Conservation (phyloP, 2,888 invertebrate species). For the Creontiades dilutus region DNA sequence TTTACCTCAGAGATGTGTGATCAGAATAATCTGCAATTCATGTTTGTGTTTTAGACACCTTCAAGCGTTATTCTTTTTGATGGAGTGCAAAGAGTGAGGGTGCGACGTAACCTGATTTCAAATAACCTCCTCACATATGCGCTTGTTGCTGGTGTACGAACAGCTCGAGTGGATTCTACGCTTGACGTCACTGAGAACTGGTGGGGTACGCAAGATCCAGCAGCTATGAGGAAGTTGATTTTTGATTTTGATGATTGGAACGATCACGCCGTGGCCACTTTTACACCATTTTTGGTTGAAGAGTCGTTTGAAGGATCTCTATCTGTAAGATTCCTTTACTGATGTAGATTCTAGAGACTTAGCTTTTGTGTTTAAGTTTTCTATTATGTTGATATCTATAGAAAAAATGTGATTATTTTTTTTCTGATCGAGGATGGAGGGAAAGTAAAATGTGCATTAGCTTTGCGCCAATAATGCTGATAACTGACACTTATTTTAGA, state of each 20-base stretch:
- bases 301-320: slow-evolving; percentile 88
- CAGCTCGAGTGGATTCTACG: slow-evolving; percentile 91
- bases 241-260: slow-evolving; percentile 99
- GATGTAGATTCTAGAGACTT: neutral
- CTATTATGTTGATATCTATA: no score
- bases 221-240: slow-evolving; percentile 88
- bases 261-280: slow-evolving; percentile 95
- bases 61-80: slow-evolving; percentile 94
- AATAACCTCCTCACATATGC: slow-evolving; percentile 92
- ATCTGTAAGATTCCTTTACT: slow-evolving; percentile 79
- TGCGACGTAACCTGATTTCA: slow-evolving; percentile 93
- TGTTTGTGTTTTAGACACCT: slow-evolving; percentile 77
- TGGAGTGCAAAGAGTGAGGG: slow-evolving; percentile 95
- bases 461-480: neutral
- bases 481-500: slow-evolving; percentile 72
- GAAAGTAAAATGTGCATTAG: neutral
- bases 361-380: neutral
- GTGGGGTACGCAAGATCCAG: slow-evolving; percentile 93
- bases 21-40: neutral
- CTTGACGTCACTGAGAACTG: slow-evolving; percentile 96
- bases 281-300: slow-evolving; percentile 90
- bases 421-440: no score
- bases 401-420: no score
- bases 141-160: slow-evolving; percentile 93
- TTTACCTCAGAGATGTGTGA: no score